phyloP scores from a whole-genome alignment of 1,140 invertebrate species.

The Cyclargus thomasi region DNA sequence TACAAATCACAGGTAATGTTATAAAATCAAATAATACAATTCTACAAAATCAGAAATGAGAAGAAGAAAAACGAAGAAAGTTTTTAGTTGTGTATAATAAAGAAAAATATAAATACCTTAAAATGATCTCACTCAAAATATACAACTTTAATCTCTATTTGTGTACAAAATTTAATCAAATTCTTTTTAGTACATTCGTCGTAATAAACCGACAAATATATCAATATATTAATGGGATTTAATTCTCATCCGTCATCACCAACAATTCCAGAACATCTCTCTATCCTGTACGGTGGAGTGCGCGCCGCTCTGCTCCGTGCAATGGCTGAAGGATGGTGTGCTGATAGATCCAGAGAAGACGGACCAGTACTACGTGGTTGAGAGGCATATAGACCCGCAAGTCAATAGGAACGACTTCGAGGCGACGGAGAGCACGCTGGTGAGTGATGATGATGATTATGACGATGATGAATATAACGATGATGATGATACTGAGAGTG shows the following conservation, averaged over 20 bases:
- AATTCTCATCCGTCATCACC: no score
- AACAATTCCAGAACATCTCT: constrained; percentile 78
- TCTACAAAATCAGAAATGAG: no score
- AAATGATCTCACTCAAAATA: no score
- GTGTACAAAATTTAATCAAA: no score
- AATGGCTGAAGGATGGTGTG: constrained; percentile 86
- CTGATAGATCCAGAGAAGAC: constrained; percentile 79
- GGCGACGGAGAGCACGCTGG: constrained; percentile 88
- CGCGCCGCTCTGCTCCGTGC: constrained; percentile 87
- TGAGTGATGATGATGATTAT: constrained; percentile 50
- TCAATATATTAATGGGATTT: no score
- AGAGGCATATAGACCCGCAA: constrained; percentile 78
- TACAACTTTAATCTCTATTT: no score
- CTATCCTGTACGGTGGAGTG: constrained; percentile 92
- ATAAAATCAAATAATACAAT: neutral
- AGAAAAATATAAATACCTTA: no score
- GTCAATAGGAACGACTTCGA: constrained; percentile 88
- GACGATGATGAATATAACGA: neutral
- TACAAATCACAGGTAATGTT: constrained; percentile 77
- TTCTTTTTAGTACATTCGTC: no score
- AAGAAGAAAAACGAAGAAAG: no score
- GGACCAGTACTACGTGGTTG: constrained; percentile 80
- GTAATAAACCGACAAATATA: no score
- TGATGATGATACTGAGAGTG: neutral
- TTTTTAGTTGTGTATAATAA: no score